Evolutionary conservation across 2,113 vertebrate species (phyloP), one percentile per base, ranked within the genome.

Genomic region (Chascanopsetta lugubris): DNA sequence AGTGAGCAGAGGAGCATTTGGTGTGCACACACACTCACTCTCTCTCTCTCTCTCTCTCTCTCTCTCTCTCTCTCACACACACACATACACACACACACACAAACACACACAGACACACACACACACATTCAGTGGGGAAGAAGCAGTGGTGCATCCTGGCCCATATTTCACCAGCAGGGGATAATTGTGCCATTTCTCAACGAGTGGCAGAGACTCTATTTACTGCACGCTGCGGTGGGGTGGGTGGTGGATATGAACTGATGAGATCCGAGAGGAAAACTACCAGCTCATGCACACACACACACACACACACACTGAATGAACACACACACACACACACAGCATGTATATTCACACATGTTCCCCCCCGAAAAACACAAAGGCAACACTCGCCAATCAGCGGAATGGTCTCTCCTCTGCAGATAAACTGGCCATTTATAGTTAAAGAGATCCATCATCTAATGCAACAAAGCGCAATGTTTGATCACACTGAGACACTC

Each of bases 121-220:
- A 32, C 61, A 43, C 30, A 67, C 72, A 76, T 64, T 75, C 65
- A 53, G 86, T 84, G 68, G 71, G 74, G 75, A 87, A 87, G 85
- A 81, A 82, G 84, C 84, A 84, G 83, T 84, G 88, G 78, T 84
- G 87, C 87, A 84, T 89, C 87, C 79, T 62, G 56, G 82, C 81
- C 84, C 88, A 90, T 90, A 89, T 89, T 90, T 91, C 89, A 90
- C 72, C 89, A 86, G 89, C 83, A 77, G 88, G 89, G 87, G 87
- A 90, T 90, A 90, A 90, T 89, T 90, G 89, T 90, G 84, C 88
- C 85, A 89, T 91, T 91, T 88, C 88, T 91, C 89, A 89, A 88
- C 82, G 82, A 84, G 87, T 83, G 85, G 84, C 79, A 78, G 79
- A 88, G 82, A 86, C 85, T 89, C 89, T 90, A 90, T 91, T 90